These are phyloP conservation scores for Ramazzottius varieornatus DNA, from an alignment of 2,888 invertebrate genomes.

Conservation along the genomic window DNA sequence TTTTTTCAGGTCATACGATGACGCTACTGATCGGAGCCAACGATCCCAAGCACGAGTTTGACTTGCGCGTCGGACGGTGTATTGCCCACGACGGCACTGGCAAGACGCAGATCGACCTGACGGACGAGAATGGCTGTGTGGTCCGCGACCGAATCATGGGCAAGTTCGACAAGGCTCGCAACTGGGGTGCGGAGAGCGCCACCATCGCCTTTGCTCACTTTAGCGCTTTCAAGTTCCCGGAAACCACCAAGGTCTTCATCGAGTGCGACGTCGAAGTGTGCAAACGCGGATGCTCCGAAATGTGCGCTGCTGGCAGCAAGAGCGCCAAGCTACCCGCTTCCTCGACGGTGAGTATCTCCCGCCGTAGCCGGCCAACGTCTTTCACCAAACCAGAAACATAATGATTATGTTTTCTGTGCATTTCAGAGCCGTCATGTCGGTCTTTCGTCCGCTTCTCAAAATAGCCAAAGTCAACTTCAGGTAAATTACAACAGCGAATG, in stretches of 20 bases:
- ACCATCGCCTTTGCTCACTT: constrained; percentile 3
- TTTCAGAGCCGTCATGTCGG: no score
- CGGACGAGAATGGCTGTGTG: not conserved
- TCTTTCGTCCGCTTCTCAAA: no score
- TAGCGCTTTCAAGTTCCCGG: not conserved
- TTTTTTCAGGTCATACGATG: constrained; percentile 1
- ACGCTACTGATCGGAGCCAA: not conserved
- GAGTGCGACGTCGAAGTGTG: constrained; percentile 2
- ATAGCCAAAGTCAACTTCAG: no score
- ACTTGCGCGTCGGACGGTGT: not conserved
- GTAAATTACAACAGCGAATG: no score
- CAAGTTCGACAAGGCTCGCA: not conserved
- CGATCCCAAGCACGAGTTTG: constrained; percentile 2
- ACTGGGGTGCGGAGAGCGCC: not conserved
- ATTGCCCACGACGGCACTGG: not conserved
- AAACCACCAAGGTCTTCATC: constrained; percentile 2
- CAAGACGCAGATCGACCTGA: not conserved
- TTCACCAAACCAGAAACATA: no score
- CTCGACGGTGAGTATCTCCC: no score
- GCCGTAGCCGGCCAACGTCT: no score
- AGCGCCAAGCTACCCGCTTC: no score
- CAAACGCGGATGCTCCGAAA: not conserved
- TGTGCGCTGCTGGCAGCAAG: not conserved
- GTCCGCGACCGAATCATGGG: not conserved
- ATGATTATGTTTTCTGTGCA: no score